Evolutionary conservation across 2,888 invertebrate species (phyloP).

Genomic region (Callinectes sapidus): DNA sequence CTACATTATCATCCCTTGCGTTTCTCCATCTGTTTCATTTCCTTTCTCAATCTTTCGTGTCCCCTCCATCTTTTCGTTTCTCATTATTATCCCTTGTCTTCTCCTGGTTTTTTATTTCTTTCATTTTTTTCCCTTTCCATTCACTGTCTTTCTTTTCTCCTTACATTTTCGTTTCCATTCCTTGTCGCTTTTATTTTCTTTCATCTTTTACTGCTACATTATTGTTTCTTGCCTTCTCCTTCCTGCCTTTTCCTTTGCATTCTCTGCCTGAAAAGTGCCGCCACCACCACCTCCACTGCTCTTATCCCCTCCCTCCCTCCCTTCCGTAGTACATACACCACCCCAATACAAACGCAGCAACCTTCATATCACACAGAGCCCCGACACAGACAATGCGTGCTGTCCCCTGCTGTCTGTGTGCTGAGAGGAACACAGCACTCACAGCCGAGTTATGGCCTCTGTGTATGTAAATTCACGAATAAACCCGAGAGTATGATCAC

Average conservation of each 20-base stretch:
- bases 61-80: no score
- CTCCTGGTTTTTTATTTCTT: no score
- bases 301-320: not conserved
- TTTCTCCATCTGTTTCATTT: not conserved
- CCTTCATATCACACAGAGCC: not conserved
- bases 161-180: no score
- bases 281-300: not conserved
- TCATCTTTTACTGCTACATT: not conserved
- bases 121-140: no score
- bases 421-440: conserved; percentile 26
- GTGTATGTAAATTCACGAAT: conserved; percentile 31
- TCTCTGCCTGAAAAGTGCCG: not conserved
- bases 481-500: conserved; percentile 34
- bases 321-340: not conserved
- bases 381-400: conserved; percentile 26
- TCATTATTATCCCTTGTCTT: no score
- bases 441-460: conserved; percentile 7
- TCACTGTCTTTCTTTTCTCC: no score
- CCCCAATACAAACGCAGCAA: conserved; percentile 3
- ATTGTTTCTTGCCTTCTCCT: not conserved
- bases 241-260: not conserved
- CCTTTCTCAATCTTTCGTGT: no score
- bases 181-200: no score
- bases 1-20: not conserved
- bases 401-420: conserved; percentile 22